Percentiles rank a stretch among this genome's conserved stretches.
These are phyloP conservation scores for Pachyramphus minor DNA, from an alignment of 2,113 vertebrate species.

Conservation along the genomic window DNA sequence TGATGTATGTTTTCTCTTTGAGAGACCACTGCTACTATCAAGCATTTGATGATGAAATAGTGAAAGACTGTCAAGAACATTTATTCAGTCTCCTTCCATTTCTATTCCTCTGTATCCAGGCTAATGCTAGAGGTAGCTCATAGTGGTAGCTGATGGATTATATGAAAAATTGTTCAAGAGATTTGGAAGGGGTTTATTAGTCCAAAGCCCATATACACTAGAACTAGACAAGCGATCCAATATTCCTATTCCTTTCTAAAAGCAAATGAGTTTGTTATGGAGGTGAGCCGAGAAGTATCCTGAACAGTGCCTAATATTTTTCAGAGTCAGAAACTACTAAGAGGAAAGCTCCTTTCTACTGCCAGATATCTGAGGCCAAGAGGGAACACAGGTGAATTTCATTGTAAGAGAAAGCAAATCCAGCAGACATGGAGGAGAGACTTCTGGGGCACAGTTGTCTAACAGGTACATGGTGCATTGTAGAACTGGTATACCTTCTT, in stretches of 20 bases:
- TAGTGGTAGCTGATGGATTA: background rate
- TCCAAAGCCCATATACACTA: background rate
- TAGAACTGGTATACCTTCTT: background rate
- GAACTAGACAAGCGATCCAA: background rate
- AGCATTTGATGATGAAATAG: background rate
- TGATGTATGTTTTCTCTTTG: background rate
- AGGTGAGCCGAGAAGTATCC: background rate
- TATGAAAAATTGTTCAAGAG: constrained; percentile 10
- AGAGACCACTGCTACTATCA: background rate
- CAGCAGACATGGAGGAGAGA: background rate
- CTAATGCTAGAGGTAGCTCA: background rate
- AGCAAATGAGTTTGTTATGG: background rate
- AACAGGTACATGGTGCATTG: too few relatives aligned
- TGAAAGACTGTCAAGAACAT: background rate
- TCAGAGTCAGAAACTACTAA: background rate
- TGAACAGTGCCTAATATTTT: constrained; percentile 14
- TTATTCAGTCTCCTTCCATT: background rate
- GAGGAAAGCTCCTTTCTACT: background rate
- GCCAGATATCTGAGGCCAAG: background rate
- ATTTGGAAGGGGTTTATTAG: background rate
- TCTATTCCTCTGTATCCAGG: background rate
- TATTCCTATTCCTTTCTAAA: background rate
- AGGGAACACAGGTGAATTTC: background rate
- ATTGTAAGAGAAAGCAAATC: background rate
- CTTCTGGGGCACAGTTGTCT: background rate